Percentiles rank a stretch among this genome's conserved stretches.
Evolutionary conservation across 2,113 vertebrate genomes (phyloP).

Genomic region (Tringa solitaria): DNA sequence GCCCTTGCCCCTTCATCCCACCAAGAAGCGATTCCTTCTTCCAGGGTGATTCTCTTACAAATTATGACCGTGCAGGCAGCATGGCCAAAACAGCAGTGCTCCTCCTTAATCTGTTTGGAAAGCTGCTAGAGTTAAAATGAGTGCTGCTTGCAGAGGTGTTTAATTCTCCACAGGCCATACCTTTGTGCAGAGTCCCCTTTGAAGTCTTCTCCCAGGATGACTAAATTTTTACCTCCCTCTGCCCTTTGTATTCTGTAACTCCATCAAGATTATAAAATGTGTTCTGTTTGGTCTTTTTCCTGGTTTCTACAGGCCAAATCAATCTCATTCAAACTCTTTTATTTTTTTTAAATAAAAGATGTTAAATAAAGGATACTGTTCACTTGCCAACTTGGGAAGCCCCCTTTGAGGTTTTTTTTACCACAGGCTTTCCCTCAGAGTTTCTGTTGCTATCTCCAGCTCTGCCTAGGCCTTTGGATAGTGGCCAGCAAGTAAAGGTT

Average conservation of each 20-base stretch:
- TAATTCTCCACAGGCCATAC: not conserved
- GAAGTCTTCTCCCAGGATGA: not conserved
- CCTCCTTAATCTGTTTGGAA: not conserved
- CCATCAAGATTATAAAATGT: not conserved
- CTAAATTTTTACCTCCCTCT: not conserved
- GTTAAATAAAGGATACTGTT: not conserved
- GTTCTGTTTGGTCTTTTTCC: not conserved
- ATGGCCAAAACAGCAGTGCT: not conserved
- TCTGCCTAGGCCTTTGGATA: not conserved
- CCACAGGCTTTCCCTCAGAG: not conserved
- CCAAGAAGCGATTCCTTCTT: not conserved
- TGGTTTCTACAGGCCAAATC: not conserved
- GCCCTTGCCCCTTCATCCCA: not conserved
- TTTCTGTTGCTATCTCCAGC: not conserved
- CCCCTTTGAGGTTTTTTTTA: not conserved
- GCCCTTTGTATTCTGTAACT: not conserved
- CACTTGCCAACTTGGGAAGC: not conserved
- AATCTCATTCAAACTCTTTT: not conserved
- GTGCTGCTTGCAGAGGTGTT: not conserved
- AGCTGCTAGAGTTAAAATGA: not conserved
- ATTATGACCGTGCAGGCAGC: not conserved
- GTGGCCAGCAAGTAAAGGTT: not conserved
- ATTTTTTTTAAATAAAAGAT: not conserved
- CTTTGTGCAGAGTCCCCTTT: not conserved
- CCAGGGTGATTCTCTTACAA: not conserved